These are phyloP conservation scores for Stenopsyche tienmushanensis DNA, from an alignment of 1,140 invertebrate species.

Conservation along the genomic window DNA sequence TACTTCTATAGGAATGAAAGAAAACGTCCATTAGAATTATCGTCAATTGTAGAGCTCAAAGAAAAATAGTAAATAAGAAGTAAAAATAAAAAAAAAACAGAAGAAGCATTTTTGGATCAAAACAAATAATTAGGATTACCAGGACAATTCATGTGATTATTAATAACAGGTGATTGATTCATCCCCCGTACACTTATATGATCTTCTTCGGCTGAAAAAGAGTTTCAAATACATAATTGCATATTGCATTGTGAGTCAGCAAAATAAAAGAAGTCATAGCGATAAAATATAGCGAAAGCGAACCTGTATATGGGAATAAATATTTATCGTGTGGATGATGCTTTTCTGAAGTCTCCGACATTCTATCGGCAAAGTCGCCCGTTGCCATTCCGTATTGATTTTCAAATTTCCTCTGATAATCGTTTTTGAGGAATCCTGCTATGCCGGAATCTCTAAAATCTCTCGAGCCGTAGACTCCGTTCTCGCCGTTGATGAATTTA, in stretches of 20 bases:
- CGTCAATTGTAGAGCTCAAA: constrained; percentile 45
- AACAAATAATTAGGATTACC: constrained; percentile 15
- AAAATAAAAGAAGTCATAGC: neutral
- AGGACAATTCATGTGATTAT: constrained; percentile 34
- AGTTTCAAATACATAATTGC: constrained; percentile 30
- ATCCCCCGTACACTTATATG: constrained; percentile 50
- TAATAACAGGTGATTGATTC: constrained; percentile 45
- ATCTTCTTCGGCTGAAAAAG: constrained; percentile 60
- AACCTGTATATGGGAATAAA: constrained; percentile 72
- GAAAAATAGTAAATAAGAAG: constrained; percentile 39
- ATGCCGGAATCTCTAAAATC: constrained; percentile 60
- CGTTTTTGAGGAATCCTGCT: constrained; percentile 53
- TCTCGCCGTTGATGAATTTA: constrained; percentile 51
- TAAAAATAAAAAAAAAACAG: neutral
- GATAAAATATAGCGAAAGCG: no score
- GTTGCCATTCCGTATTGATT: constrained; percentile 47
- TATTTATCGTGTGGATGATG: constrained; percentile 74
- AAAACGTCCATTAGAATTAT: no score
- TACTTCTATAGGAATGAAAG: no score
- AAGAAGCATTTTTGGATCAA: neutral
- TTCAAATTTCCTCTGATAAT: constrained; percentile 56
- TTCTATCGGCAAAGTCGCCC: constrained; percentile 58
- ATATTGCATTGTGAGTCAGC: neutral
- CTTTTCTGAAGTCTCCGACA: constrained; percentile 73
- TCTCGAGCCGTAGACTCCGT: constrained; percentile 56